Evolutionary conservation across 1,140 invertebrate species (phyloP).

Genomic region (Manduca sexta): DNA sequence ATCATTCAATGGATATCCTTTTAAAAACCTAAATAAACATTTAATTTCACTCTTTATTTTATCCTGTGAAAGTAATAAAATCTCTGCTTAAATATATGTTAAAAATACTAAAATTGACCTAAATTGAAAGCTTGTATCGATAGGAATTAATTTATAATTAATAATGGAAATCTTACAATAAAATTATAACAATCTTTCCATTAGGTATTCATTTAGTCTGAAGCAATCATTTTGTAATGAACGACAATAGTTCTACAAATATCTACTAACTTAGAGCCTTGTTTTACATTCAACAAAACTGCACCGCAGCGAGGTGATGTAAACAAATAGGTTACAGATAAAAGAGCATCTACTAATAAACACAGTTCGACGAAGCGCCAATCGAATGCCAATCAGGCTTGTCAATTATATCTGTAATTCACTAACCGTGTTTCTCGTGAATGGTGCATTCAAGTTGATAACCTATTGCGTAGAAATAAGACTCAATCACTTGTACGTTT

Average conservation of each 20-base stretch:
- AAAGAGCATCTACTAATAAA: conserved; percentile 9
- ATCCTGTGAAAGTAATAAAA: background rate
- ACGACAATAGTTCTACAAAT: background rate
- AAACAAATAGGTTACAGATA: background rate
- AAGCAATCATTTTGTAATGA: conserved; percentile 1
- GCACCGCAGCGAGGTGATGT: background rate
- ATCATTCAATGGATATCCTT: too few species aligned
- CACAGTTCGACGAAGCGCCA: conserved; percentile 6
- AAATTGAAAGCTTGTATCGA: background rate
- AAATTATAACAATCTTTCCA: too few species aligned
- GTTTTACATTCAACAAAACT: background rate
- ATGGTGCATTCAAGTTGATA: conserved; percentile 9
- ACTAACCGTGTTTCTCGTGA: background rate
- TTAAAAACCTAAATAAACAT: too few species aligned
- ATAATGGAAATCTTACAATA: too few species aligned
- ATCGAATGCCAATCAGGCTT: conserved; percentile 19
- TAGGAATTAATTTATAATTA: background rate
- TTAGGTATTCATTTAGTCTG: background rate
- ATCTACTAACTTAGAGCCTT: background rate
- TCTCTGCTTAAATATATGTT: background rate
- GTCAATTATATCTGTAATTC: conserved; percentile 21
- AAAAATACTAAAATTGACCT: background rate
- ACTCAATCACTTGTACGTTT: conserved; percentile 3
- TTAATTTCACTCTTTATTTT: too few species aligned
- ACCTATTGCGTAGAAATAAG: conserved; percentile 10